phyloP scores from a whole-genome alignment of 2,797 vertebrate genomes.

The Perodicticus potto region DNA sequence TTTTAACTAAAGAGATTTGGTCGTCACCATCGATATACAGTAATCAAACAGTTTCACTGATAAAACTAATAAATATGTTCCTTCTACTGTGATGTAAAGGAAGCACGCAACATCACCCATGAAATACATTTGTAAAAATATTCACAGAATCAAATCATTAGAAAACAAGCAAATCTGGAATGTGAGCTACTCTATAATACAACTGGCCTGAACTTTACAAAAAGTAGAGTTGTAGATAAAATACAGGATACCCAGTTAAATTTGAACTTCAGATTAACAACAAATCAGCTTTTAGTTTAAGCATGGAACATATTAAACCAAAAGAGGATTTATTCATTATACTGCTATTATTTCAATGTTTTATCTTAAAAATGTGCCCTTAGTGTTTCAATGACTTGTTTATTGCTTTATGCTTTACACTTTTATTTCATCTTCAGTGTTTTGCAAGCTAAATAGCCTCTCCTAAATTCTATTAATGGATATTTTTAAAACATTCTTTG shows the following conservation, averaged over 20 bases:
- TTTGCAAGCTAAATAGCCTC: background rate
- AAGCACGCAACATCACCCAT: background rate
- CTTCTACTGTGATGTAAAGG: background rate
- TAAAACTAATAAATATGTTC: background rate
- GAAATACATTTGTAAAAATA: background rate
- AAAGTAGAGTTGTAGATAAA: conserved; percentile 42
- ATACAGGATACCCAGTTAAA: background rate
- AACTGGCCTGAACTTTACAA: background rate
- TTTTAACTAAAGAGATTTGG: background rate
- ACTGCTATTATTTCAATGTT: background rate
- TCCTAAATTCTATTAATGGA: background rate
- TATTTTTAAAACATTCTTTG: background rate
- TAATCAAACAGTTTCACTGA: background rate
- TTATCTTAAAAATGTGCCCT: background rate
- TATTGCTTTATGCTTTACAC: background rate
- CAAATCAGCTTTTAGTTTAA: conserved; percentile 20
- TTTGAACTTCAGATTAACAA: conserved; percentile 37
- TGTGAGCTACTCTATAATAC: background rate
- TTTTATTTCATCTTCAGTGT: background rate
- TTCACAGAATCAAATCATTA: background rate
- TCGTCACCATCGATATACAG: background rate
- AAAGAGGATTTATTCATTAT: background rate
- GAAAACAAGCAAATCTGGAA: conserved; percentile 43
- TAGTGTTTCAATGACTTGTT: background rate
- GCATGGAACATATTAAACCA: background rate